These are phyloP conservation scores for Poecilia velifera DNA, from an alignment of 2,797 vertebrate species.

Conservation along the genomic window DNA sequence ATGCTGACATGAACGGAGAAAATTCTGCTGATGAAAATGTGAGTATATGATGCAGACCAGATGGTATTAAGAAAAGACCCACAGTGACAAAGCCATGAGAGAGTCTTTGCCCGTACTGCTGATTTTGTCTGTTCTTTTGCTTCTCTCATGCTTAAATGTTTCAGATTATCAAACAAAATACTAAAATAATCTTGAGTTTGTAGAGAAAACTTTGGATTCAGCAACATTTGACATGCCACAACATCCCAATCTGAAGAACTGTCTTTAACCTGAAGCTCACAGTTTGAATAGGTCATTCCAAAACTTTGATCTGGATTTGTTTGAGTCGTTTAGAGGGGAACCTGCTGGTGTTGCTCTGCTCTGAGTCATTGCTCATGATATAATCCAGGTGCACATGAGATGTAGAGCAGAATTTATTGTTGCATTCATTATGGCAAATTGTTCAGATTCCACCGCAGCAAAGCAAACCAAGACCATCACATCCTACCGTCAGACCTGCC, in stretches of 20 bases:
- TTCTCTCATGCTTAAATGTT: neutral
- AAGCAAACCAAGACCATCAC: neutral
- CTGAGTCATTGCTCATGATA: neutral
- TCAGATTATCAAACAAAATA: neutral
- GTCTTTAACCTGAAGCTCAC: neutral
- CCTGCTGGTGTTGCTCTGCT: neutral
- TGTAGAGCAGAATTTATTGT: neutral
- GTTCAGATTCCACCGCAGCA: neutral
- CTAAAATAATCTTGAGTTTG: neutral
- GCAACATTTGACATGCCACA: neutral
- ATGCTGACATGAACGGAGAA: constrained; percentile 47
- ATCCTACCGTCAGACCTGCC: too few relatives aligned
- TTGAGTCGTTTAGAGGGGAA: neutral
- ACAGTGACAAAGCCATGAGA: neutral
- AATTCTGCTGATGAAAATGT: constrained; percentile 61
- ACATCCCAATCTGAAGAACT: neutral
- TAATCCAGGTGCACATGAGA: neutral
- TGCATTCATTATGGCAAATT: neutral
- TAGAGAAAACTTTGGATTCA: neutral
- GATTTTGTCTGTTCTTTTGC: neutral
- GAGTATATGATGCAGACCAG: constrained; percentile 48
- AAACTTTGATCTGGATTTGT: neutral
- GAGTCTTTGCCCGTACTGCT: neutral
- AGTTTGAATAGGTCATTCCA: neutral
- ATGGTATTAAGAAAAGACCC: neutral